Conservation (phyloP, 1,140 invertebrate genomes). For the Aradophagus sp. region DNA sequence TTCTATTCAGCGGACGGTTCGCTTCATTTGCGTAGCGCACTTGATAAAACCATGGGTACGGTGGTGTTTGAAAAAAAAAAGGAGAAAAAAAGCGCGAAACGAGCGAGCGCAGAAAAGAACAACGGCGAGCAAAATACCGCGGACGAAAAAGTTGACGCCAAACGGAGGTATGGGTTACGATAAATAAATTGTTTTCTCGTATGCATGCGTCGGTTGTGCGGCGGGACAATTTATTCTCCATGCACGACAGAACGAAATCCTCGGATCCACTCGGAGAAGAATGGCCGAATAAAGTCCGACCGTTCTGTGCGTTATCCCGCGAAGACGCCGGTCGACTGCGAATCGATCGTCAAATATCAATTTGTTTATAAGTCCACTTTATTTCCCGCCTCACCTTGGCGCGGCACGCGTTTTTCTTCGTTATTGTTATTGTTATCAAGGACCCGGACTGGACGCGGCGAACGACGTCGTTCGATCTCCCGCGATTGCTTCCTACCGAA, state of each 20-base stretch:
- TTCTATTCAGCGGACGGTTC: constrained; percentile 34
- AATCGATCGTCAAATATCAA: constrained; percentile 44
- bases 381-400: constrained; percentile 10
- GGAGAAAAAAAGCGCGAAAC: constrained; percentile 4
- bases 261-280: constrained; percentile 24
- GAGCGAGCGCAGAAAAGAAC: not conserved
- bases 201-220: constrained; percentile 40
- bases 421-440: constrained; percentile 51
- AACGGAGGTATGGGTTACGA: constrained; percentile 26
- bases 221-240: constrained; percentile 54
- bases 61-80: constrained; percentile 13
- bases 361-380: constrained; percentile 36
- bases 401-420: constrained; percentile 28
- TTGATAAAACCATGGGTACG: constrained; percentile 42
- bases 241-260: constrained; percentile 14
- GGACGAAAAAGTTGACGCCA: constrained; percentile 16
- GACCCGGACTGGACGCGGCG: constrained; percentile 15
- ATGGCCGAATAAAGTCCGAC: constrained; percentile 28
- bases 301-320: constrained; percentile 14
- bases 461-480: constrained; percentile 38
- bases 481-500: constrained; percentile 43
- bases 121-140: constrained; percentile 1
- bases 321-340: constrained; percentile 10
- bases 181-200: constrained; percentile 53
- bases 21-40: constrained; percentile 45